Base-by-base conservation (phyloP, 2,797 vertebrate species). In the Kryptopterus vitreolus region DNA sequence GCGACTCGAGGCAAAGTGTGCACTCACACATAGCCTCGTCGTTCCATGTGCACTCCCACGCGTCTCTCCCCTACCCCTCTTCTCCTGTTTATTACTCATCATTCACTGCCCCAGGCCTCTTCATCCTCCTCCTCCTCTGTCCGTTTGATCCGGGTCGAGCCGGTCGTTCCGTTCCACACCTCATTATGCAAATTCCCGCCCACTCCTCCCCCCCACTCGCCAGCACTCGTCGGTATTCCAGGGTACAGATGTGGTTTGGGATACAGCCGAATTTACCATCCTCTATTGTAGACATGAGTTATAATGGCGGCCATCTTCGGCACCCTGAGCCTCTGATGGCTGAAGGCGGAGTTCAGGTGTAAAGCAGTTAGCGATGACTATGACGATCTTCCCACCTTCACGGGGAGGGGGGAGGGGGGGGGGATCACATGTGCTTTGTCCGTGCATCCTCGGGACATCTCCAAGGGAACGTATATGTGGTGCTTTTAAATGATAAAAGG, bases 71-170 rank as follows among this genome's bases (percentile, higher is more conserved):
- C 61, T 13, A 76, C 71, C 58, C 78, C 57, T 75, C 79, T 69
- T 59, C 77, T 82, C 73, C 71, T 59, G 70, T 78, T 76, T 71
- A 82, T 86, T 79, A 83, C 77, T 79, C 63, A 61, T 62, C 65
- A 69, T 70, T 81, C 78, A 69, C 38, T 62, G 57, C 76, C 55
- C 50, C 58, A 31, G 66, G 69, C 62, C 63, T 84, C 76, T 55
- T 78, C 35, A 48, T 66, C 77, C 65, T n/a, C 22, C 58, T 61
- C 20, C 52, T 29, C 31, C 63, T 71, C 48, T 20, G 0, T 68
- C 53, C 29, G 22, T 75, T 58, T 81, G 58, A 78, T 35, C 18
- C 22, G 66, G 38, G 26, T 52, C 52, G 12, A 71, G 55, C 38
- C 9, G 24, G 43, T 78, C 53, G 62, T 57, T 79, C 31, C 33